Evolutionary conservation across 2,797 vertebrate genomes (phyloP), one percentile per base, ranked within the genome.

Genomic region (Coracias cyanogaster): DNA sequence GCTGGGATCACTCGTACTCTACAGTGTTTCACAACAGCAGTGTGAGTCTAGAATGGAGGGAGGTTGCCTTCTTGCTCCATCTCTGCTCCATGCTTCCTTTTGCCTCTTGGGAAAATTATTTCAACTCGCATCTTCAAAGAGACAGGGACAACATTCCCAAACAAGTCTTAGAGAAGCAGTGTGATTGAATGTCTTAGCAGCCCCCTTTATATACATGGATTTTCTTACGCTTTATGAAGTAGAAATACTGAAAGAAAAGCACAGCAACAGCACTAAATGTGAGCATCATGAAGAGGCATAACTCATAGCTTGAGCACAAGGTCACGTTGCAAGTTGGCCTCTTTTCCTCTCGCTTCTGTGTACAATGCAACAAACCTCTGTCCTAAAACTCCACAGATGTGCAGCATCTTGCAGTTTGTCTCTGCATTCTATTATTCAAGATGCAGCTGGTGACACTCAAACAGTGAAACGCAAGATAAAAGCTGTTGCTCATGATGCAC

Each of bases 241-340:
- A 79, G 39, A 70, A 89, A 67, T 65, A 45, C 57, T 1, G 10
- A 41, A 35, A 82, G 20, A 31, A 76, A 90, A 86, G 64, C n/a
- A 70, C 7, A 55, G 35, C 15, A 73, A 35, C 12, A 26, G 43
- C 10, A 28, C 11, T 41, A 69, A 84, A 41, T 7, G 3, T 33
- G 25, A 84, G 5, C 41, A 72, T 28, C 28, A 45, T 48, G 37
- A 31, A 65, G 49, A 57, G 10, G 9, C 11, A 10, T 19, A 60
- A 76, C 9, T 48, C 46, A 13, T 6, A 52, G 28, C 28, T 8
- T 67, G 62, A 69, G 49, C 61, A 25, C 31, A 69, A 86, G 64
- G 70, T 65, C 54, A 5, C 0, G 1, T 8, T 31, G 15, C 0
- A 0, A 72, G 25, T 1, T 84, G 41, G 29, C n/a, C 51, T 65